A percentile compares a stretch with the other conserved stretches of the same genome.
These are phyloP conservation scores for Grammomys surdaster DNA, from an alignment of 2,113 vertebrate species.

Conservation along the genomic window DNA sequence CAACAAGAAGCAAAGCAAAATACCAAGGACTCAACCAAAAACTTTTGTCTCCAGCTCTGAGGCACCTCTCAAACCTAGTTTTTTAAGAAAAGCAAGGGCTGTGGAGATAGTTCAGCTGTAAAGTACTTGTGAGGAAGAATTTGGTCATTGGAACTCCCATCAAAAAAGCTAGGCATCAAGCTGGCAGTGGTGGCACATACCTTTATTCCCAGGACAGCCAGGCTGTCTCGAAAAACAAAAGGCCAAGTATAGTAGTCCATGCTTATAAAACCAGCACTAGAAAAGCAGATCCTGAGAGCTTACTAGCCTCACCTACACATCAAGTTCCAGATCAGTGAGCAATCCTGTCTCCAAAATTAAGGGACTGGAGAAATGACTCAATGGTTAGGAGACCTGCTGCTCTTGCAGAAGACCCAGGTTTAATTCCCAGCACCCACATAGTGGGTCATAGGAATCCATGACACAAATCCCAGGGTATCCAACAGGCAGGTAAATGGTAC, in stretches of 20 bases:
- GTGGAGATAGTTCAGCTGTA: not conserved
- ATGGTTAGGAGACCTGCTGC: not conserved
- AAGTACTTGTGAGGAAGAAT: not conserved
- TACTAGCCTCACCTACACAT: not conserved
- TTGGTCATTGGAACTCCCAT: not conserved
- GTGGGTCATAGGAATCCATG: not conserved
- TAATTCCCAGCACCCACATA: not conserved
- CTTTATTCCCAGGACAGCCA: not conserved
- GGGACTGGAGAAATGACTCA: not conserved
- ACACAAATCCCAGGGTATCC: not conserved
- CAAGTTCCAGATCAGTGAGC: not conserved
- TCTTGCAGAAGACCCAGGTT: not conserved
- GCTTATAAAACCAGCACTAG: not conserved
- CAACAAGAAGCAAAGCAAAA: not conserved
- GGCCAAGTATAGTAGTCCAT: too few relatives aligned
- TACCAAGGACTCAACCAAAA: not conserved
- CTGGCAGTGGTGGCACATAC: not conserved
- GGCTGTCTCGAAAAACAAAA: not conserved
- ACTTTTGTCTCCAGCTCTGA: not conserved
- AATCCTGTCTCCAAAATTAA: not conserved
- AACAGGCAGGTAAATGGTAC: not conserved
- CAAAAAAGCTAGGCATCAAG: not conserved
- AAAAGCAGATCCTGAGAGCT: not conserved
- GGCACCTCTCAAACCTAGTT: not conserved
- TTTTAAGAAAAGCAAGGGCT: not conserved